Evolutionary conservation across 2,888 invertebrate genomes (phyloP).

Genomic region (Dione vanillae): DNA sequence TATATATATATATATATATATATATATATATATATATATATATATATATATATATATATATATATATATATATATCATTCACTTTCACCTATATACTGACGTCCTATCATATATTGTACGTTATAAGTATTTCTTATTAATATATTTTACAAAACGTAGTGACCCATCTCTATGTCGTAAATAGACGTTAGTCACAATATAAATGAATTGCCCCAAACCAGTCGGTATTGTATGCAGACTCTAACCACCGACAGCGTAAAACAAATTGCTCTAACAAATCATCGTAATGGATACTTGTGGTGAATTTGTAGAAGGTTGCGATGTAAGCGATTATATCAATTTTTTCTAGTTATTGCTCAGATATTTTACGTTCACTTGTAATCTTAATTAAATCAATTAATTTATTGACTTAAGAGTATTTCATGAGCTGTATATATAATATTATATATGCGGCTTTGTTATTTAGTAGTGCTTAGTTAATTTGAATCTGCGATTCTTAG

Average conservation of each 20-base stretch:
- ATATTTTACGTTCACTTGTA: constrained; percentile 25
- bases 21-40: no score
- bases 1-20: no score
- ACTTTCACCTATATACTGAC: no score
- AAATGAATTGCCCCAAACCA: not conserved
- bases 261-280: constrained; percentile 47
- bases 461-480: no score
- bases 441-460: no score
- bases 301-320: constrained; percentile 42
- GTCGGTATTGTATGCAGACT: constrained; percentile 20
- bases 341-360: constrained; percentile 35
- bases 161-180: not conserved
- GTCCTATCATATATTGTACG: no score
- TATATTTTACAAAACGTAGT: not conserved
- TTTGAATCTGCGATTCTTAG: no score
- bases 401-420: constrained; percentile 1
- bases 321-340: constrained; percentile 42
- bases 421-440: not conserved
- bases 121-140: no score
- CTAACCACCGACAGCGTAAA: constrained; percentile 32
- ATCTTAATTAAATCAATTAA: constrained; percentile 32
- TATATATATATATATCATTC: no score
- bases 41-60: no score
- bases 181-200: not conserved
- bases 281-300: constrained; percentile 45